These are phyloP conservation scores for Machimus atricapillus DNA, from an alignment of 2,888 invertebrate species.

Conservation along the genomic window DNA sequence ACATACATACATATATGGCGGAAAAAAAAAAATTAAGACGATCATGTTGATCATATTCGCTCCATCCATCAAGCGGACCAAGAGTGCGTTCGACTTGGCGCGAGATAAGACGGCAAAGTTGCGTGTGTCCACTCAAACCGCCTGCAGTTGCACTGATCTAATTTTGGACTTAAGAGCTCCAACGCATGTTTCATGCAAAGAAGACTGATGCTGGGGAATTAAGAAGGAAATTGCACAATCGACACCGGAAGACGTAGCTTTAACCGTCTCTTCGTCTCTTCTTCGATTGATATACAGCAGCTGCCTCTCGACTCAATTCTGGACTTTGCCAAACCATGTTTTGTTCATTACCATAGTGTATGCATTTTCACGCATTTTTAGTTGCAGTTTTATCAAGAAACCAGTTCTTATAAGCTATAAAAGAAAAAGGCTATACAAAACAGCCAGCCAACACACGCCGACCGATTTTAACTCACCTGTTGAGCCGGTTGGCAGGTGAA, in stretches of 20 bases:
- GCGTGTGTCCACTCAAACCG: background rate
- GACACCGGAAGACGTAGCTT: constrained; percentile 20
- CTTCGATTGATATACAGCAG: constrained; percentile 7
- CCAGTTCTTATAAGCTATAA: background rate
- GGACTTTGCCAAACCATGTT: background rate
- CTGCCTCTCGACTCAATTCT: background rate
- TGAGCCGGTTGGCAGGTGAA: constrained; percentile 33
- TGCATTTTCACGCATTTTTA: background rate
- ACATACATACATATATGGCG: too few relatives aligned
- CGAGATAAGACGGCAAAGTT: background rate
- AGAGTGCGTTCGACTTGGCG: background rate
- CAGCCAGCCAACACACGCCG: background rate
- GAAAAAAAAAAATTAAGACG: background rate
- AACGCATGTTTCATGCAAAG: background rate
- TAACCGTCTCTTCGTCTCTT: background rate
- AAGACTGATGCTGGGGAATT: background rate
- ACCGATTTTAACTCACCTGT: background rate
- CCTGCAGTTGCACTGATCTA: constrained; percentile 5
- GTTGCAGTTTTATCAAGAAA: background rate
- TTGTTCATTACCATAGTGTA: background rate
- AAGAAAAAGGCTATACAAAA: background rate
- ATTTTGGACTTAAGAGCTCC: background rate
- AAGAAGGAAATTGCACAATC: constrained; percentile 36
- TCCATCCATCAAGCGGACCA: background rate
- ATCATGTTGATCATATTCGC: background rate